phyloP scores from a whole-genome alignment of 2,797 vertebrate species.

The Semotilus atromaculatus region DNA sequence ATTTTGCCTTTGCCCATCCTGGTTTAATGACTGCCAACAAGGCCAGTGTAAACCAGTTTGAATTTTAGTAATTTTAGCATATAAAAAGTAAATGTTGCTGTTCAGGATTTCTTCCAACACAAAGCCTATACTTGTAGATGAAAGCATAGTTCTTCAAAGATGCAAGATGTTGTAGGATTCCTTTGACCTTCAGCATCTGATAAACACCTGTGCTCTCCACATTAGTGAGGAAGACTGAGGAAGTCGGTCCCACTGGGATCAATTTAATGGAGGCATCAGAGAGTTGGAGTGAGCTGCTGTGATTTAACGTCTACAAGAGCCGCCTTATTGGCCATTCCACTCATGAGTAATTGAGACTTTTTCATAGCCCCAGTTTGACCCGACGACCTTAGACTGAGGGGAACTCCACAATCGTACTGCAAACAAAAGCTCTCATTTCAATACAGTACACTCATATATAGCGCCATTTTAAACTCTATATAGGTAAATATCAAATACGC shows the following conservation, averaged over 20 bases:
- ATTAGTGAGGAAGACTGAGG: constrained; percentile 17
- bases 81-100: not conserved
- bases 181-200: not conserved
- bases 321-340: constrained; percentile 60
- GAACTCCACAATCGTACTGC: not conserved
- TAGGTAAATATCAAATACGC: not conserved
- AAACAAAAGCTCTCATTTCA: constrained; percentile 14
- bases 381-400: constrained; percentile 44
- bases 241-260: constrained; percentile 40
- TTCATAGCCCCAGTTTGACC: constrained; percentile 65
- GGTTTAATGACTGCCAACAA: not conserved
- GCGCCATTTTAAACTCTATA: not conserved
- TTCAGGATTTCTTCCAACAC: not conserved
- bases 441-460: not conserved
- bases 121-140: not conserved
- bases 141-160: constrained; percentile 15
- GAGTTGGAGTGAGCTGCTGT: constrained; percentile 10
- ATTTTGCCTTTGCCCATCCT: constrained; percentile 17
- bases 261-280: constrained; percentile 51
- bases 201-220: constrained; percentile 16
- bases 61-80: not conserved
- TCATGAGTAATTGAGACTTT: constrained; percentile 69
- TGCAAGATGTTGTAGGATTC: not conserved
- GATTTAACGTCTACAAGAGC: constrained; percentile 29
- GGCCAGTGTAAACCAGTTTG: not conserved